Evolutionary conservation across 2,797 vertebrate genomes (phyloP).

Genomic region (Peromyscus attwateri): DNA sequence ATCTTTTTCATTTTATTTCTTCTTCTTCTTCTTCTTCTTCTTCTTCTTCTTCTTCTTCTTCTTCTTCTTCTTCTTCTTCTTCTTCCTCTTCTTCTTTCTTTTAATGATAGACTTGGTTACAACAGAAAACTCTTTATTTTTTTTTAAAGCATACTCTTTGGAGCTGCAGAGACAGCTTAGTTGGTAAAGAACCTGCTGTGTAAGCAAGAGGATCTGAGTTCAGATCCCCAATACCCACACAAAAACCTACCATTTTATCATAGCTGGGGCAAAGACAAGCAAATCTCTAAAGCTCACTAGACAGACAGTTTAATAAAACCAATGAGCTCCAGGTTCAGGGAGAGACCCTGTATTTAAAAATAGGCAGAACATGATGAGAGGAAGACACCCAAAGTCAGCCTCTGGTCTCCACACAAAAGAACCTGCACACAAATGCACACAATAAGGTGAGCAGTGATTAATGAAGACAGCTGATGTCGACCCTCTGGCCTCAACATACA

Average conservation of each 20-base stretch:
- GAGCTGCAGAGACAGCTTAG: neutral
- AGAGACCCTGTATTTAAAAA: neutral
- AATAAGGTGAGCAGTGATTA: neutral
- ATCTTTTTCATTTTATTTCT: neutral
- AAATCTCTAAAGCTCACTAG: neutral
- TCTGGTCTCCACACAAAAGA: neutral
- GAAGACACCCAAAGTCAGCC: neutral
- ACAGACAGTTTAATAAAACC: neutral
- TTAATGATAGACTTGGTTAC: neutral
- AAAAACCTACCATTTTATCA: neutral
- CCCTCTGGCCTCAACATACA: neutral
- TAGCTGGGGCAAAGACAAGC: neutral
- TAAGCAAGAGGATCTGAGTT: neutral
- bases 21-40: neutral
- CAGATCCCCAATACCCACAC: neutral
- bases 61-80: neutral
- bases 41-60: neutral
- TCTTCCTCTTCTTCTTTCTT: neutral
- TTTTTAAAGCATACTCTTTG: neutral
- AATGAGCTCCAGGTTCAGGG: neutral
- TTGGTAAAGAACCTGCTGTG: neutral
- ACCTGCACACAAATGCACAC: neutral
- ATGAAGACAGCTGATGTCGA: neutral
- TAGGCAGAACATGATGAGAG: neutral
- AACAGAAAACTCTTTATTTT: neutral